Base-by-base conservation (phyloP, 1,140 invertebrate genomes). In the Brachionus manjavacas region DNA sequence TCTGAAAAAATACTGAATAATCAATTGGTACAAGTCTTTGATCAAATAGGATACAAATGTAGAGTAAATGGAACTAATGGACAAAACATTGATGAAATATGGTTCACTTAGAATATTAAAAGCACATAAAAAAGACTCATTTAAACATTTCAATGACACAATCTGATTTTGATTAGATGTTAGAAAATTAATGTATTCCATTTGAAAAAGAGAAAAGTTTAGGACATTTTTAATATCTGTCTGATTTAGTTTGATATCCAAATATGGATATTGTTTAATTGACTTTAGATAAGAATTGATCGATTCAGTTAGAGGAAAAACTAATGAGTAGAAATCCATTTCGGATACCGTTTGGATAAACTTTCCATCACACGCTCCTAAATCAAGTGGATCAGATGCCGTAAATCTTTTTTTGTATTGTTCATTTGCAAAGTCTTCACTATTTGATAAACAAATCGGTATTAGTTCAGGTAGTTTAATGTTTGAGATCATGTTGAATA, bases 381-480 rank as follows among this genome's bases (percentile, higher is more conserved):
- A 23, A 8, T 76, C 41, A 9, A 23, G 1, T 25, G 20, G 41
- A 49, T 76, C 49, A 25, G 72, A 76, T 20, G 41, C 0, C n/a
- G 7, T 23, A 2, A 72, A 16, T 39, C 39, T 72, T 20, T 72
- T 16, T 16, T 72, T 72, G 31, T 14, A 49, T 25, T 35, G 20
- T 76, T 46, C 23, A n/a, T n/a, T n/a, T n/a, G n/a, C n/a, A 2
- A 25, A 14, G 1, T 20, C 11, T 49, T 14, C 20, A 25, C 46
- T 25, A 14, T 11, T 49, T 25, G 41, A 70, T 70, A 70, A n/a
- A 23, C 16, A 14, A 25, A 76, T 25, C 11, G 7, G 25, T 23
- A 28, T 4, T 49, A 46, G 90, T 83, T 90, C 89, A 49, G 93
- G 92, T 12, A 93, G 86, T 31, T 91, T 87, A 55, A 93, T 88